These are phyloP conservation scores for Rhinolophus sinicus DNA, from an alignment of 2,113 vertebrate species.

Conservation along the genomic window DNA sequence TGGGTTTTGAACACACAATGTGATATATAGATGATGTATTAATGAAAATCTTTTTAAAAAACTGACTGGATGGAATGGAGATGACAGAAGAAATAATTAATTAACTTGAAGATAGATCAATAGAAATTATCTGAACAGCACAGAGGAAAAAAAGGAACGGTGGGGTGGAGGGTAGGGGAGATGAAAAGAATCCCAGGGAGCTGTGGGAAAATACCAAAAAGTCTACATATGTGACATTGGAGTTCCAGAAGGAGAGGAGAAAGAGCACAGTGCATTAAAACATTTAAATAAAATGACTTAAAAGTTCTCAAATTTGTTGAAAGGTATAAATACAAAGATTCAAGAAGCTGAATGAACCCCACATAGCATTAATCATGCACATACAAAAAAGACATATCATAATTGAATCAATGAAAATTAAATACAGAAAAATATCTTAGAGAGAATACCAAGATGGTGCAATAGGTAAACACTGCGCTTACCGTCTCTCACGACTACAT, in stretches of 20 bases:
- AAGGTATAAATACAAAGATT: neutral
- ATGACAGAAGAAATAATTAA: neutral
- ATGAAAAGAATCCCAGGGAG: neutral
- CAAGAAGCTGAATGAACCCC: neutral
- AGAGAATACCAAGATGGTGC: too few relatives aligned
- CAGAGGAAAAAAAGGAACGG: neutral
- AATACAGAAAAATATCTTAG: neutral
- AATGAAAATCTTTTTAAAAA: neutral
- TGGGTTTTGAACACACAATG: too few relatives aligned
- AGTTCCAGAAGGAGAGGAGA: neutral
- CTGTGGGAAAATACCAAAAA: neutral
- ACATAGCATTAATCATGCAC: neutral
- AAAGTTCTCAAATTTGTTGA: neutral
- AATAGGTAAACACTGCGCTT: too few relatives aligned
- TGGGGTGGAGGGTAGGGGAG: too few relatives aligned
- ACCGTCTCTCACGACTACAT: too few relatives aligned
- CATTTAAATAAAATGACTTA: neutral
- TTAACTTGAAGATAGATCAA: neutral
- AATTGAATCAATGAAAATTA: neutral
- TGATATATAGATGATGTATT: too few relatives aligned
- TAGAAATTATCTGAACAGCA: neutral
- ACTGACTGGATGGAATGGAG: neutral
- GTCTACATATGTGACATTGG: neutral
- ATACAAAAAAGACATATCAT: neutral
- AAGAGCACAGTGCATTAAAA: neutral